These are phyloP conservation scores for Zelostemma sp. DNA, from an alignment of 1,140 invertebrate genomes.

Conservation along the genomic window DNA sequence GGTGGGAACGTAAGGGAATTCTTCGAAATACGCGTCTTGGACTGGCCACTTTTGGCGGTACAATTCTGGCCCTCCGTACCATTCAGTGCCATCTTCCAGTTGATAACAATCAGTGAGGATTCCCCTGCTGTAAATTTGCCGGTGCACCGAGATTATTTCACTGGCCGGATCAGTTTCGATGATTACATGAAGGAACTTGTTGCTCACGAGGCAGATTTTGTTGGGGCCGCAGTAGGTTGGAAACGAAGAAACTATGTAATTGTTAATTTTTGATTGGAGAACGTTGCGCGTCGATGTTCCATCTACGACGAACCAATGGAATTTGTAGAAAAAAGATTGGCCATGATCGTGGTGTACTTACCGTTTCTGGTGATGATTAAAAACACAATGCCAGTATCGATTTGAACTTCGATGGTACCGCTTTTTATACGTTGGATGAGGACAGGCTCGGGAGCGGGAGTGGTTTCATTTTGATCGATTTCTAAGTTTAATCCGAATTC, in stretches of 20 bases:
- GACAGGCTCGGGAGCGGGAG: no score
- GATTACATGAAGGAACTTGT: conserved; percentile 4
- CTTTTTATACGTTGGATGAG: no score
- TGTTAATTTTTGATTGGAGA: background rate
- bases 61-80: conserved; percentile 75
- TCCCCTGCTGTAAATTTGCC: conserved; percentile 20
- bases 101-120: conserved; percentile 53
- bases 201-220: conserved; percentile 32
- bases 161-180: conserved; percentile 29
- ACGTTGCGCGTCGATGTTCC: background rate
- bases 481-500: no score
- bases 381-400: no score
- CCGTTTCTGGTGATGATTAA: no score
- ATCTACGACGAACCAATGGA: background rate
- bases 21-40: conserved; percentile 69
- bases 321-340: no score
- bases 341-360: no score
- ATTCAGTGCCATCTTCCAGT: conserved; percentile 59
- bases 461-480: no score
- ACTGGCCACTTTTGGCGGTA: conserved; percentile 77
- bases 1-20: conserved; percentile 75
- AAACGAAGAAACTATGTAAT: background rate
- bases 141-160: conserved; percentile 44
- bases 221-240: conserved; percentile 23
- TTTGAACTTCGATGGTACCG: no score